These are phyloP conservation scores for Dicyrtoma fusca DNA, from an alignment of 2,888 invertebrate genomes.

Conservation along the genomic window DNA sequence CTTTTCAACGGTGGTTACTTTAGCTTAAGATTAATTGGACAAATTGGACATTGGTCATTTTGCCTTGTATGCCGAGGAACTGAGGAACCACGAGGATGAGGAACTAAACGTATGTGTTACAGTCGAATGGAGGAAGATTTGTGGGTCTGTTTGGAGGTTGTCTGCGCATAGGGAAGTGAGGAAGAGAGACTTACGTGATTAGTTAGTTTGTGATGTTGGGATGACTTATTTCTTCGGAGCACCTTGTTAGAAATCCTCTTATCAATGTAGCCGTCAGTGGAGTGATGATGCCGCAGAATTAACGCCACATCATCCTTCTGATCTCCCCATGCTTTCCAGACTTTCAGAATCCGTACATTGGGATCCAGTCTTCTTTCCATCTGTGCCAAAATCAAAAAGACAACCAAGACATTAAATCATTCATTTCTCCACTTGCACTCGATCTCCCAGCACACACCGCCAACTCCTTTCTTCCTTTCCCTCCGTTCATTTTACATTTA, in stretches of 20 bases:
- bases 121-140: too few species aligned
- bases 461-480: too few species aligned
- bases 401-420: background rate
- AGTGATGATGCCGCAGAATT: slow-evolving; percentile 44
- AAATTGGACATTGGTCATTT: too few species aligned
- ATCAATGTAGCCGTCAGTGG: slow-evolving; percentile 52
- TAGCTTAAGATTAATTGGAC: too few species aligned
- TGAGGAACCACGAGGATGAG: too few species aligned
- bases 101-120: too few species aligned
- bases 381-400: slow-evolving; percentile 27
- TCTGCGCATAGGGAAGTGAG: background rate
- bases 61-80: too few species aligned
- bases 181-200: slow-evolving; percentile 38
- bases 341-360: slow-evolving; percentile 73
- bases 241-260: slow-evolving; percentile 45
- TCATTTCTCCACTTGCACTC: background rate
- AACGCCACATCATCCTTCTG: slow-evolving; percentile 67
- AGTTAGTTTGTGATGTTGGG: slow-evolving; percentile 40
- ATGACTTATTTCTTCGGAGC: slow-evolving; percentile 41
- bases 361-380: slow-evolving; percentile 71
- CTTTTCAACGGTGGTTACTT: too few species aligned
- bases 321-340: slow-evolving; percentile 80
- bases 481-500: too few species aligned
- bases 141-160: too few species aligned
- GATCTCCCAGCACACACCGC: background rate